Base-by-base conservation (phyloP, 1,140 invertebrate species). In the Sinonovacula constricta region DNA sequence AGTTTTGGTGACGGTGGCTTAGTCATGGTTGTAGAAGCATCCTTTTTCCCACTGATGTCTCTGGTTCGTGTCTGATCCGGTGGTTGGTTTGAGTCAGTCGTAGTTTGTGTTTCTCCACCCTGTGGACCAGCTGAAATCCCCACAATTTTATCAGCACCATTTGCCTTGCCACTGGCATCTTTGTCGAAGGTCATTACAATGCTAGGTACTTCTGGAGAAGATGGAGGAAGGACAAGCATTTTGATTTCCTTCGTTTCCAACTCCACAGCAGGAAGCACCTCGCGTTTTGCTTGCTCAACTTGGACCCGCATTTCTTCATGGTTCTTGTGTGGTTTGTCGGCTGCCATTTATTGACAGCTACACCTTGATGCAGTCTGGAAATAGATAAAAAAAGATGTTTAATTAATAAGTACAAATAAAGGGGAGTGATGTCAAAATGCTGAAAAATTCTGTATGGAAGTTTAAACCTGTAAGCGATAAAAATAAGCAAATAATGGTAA, bases 161-260 rank as follows among this genome's bases (percentile, higher is more conserved):
- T 56, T 74, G 71, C 34, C 63, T 80, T 60, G 53, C 39, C 30
- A 24, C 28, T 59, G 57, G 53, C 72, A 68, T 70, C 56, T 63
- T 69, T 33, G 28, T 36, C n/a, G 26, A 49, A 66, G 14, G 68
- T 80, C 63, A 68, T 78, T 33, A 79, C 63, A 34, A 80, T 82
- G 45, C 67, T 62, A 33, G 84, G 78, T 34, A 82, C 67, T n/a
- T n/a, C n/a, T 15, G 56, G 26, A 36, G 76, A 79, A 22, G 65
- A 67, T 26, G 72, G 59, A 49, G 63, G 77, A 57, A 67, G 67
- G 68, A 66, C 63, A 34, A 74, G 49, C 87, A 88, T 87, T 63
- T 72, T 87, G 69, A 88, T 85, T 56, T 85, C 72, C 53, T 82
- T 79, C 67, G 81, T 80, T 80, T 87, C 85, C 33, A 87, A 78